phyloP scores from a whole-genome alignment of 2,888 invertebrate species.

The Meliscaeva auricollis region DNA sequence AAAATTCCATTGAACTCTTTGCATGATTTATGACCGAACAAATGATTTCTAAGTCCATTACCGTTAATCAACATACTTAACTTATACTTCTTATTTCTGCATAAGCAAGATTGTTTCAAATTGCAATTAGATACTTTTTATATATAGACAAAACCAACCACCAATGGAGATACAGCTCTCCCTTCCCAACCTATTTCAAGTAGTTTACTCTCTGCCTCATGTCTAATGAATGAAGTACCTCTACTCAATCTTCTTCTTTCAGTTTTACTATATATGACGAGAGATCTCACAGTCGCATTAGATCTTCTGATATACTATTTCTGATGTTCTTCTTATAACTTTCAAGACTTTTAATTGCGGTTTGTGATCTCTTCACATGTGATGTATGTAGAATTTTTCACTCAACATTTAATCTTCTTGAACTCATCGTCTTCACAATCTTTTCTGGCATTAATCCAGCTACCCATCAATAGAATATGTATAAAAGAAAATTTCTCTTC shows the following conservation, averaged over 20 bases:
- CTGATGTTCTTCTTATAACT: conserved; percentile 13
- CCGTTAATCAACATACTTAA: conserved; percentile 30
- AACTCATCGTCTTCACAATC: conserved; percentile 22
- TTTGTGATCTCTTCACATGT: conserved; percentile 27
- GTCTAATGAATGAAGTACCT: conserved; percentile 33
- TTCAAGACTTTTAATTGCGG: conserved; percentile 42
- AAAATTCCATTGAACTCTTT: conserved; percentile 23
- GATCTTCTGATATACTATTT: conserved; percentile 21
- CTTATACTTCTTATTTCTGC: background rate
- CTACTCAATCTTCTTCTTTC: conserved; percentile 34
- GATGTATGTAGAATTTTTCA: conserved; percentile 16
- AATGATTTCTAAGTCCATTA: conserved; percentile 22
- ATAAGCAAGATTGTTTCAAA: conserved; percentile 13
- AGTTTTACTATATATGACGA: conserved; percentile 13
- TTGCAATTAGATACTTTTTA: conserved; percentile 24
- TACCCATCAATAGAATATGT: background rate
- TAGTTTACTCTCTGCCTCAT: background rate
- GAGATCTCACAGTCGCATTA: background rate
- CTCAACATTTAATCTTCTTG: conserved; percentile 42
- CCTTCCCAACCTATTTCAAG: conserved; percentile 21
- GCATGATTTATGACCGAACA: conserved; percentile 8
- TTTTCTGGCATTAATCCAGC: conserved; percentile 29
- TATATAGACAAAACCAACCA: background rate
- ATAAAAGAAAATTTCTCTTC: conserved; percentile 45
- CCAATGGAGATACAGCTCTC: background rate